Conservation (phyloP, 37 sponge, comb jelly and placozoan species). For the Spongia lamella region DNA sequence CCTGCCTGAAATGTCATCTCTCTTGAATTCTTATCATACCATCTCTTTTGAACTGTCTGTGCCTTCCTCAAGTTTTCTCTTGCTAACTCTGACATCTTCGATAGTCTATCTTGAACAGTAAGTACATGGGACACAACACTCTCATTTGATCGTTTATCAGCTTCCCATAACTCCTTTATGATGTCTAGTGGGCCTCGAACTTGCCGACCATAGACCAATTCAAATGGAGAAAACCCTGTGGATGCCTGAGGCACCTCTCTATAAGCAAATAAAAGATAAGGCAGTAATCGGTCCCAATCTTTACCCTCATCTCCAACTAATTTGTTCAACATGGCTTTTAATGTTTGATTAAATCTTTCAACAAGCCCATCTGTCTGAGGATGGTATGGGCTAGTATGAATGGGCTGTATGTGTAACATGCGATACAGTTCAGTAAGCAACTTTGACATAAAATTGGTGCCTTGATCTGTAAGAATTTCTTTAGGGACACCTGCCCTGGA, state of each 20-base stretch:
- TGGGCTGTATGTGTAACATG: constrained; percentile 19
- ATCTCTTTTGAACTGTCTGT: constrained; percentile 35
- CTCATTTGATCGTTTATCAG: neutral
- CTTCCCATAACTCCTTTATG: constrained; percentile 48
- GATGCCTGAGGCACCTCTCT: too few relatives aligned
- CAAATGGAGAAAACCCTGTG: constrained; percentile 59
- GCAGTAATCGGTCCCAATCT: constrained; percentile 22
- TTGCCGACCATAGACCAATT: constrained; percentile 38
- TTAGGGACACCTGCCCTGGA: constrained; percentile 54
- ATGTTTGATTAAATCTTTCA: constrained; percentile 40
- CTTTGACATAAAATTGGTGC: constrained; percentile 44
- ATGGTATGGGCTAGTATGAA: constrained; percentile 40
- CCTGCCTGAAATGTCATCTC: constrained; percentile 26
- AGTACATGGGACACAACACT: constrained; percentile 44
- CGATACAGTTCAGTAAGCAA: constrained; percentile 40
- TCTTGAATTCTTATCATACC: constrained; percentile 36
- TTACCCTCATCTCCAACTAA: too few relatives aligned
- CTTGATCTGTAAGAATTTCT: constrained; percentile 67
- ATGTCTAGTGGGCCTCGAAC: constrained; percentile 57
- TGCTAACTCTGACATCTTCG: constrained; percentile 20
- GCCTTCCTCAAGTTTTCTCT: constrained; percentile 28
- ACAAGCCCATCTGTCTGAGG: too few relatives aligned
- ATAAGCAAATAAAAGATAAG: constrained; percentile 33
- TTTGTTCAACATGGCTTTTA: constrained; percentile 41
- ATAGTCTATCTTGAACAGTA: constrained; percentile 26